phyloP scores from a whole-genome alignment of 2,113 vertebrate species.

The Gracilinanus agilis region DNA sequence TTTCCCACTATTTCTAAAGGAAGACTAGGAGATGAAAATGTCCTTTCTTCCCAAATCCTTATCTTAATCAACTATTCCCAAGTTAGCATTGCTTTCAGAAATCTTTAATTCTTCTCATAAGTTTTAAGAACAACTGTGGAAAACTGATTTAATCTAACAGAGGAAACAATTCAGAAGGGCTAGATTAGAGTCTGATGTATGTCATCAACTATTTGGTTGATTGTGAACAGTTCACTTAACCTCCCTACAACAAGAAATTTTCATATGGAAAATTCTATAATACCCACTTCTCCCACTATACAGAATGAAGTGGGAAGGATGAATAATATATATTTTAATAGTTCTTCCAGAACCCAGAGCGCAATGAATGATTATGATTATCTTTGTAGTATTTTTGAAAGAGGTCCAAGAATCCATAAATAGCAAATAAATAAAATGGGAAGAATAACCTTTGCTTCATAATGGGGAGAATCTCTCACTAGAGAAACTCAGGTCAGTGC shows the following conservation, averaged over 20 bases:
- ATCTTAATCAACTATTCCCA: neutral
- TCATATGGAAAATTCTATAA: neutral
- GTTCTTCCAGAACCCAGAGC: neutral
- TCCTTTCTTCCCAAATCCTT: neutral
- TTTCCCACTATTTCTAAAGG: conserved; percentile 2
- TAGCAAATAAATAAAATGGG: too few species aligned
- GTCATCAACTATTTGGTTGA: neutral
- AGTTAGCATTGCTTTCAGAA: conserved; percentile 32
- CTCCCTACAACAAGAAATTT: neutral
- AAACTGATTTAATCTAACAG: neutral
- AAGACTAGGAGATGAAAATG: neutral
- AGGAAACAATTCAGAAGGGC: neutral
- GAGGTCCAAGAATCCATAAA: too few species aligned
- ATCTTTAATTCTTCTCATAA: conserved; percentile 15
- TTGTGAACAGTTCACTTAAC: conserved; percentile 1
- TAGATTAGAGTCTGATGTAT: neutral
- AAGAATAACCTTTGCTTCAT: too few species aligned
- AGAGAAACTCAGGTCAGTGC: neutral
- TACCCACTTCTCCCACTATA: neutral
- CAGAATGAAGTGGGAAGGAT: neutral
- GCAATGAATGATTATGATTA: neutral
- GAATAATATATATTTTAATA: neutral
- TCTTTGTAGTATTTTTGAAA: neutral
- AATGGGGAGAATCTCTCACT: neutral
- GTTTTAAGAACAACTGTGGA: conserved; percentile 1